These are phyloP conservation scores for Priocnemis perturbator DNA, from an alignment of 2,888 invertebrate genomes.

Conservation along the genomic window DNA sequence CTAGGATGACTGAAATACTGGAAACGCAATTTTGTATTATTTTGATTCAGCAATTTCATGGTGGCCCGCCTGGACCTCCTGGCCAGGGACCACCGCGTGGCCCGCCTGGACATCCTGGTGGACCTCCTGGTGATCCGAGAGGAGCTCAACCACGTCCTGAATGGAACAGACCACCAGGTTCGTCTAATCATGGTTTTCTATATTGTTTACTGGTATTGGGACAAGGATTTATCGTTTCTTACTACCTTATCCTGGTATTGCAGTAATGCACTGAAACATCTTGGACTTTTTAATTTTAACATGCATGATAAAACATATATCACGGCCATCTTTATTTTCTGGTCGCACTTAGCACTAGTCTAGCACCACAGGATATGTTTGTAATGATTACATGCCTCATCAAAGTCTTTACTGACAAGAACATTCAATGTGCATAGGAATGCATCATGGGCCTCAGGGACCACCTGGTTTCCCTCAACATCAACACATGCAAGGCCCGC, in stretches of 20 bases:
- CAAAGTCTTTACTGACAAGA: slow-evolving; percentile 42
- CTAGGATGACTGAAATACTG: slow-evolving; percentile 24
- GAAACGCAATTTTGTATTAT: slow-evolving; percentile 32
- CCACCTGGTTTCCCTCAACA: slow-evolving; percentile 77
- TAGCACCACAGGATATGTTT: slow-evolving; percentile 7
- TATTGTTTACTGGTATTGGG: neutral
- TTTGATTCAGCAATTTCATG: slow-evolving; percentile 76
- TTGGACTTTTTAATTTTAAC: slow-evolving; percentile 41
- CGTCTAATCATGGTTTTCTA: slow-evolving; percentile 25
- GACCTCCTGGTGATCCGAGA: slow-evolving; percentile 79
- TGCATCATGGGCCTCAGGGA: slow-evolving; percentile 81
- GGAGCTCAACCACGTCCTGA: slow-evolving; percentile 80
- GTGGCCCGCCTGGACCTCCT: slow-evolving; percentile 78
- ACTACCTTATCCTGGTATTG: too few species aligned
- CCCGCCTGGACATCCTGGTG: slow-evolving; percentile 78
- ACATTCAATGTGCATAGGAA: slow-evolving; percentile 69
- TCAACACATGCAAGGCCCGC: slow-evolving; percentile 80
- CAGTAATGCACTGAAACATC: slow-evolving; percentile 49
- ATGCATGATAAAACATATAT: slow-evolving; percentile 37
- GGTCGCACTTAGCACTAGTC: neutral
- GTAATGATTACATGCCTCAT: slow-evolving; percentile 14
- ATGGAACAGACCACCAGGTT: slow-evolving; percentile 84
- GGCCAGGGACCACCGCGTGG: slow-evolving; percentile 76
- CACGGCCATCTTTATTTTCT: too few species aligned
- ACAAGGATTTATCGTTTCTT: neutral